Percentiles rank a stretch among this genome's conserved stretches.
These are phyloP conservation scores for Thamnophis sirtalis DNA, from an alignment of 2,113 vertebrate species.

Conservation along the genomic window DNA sequence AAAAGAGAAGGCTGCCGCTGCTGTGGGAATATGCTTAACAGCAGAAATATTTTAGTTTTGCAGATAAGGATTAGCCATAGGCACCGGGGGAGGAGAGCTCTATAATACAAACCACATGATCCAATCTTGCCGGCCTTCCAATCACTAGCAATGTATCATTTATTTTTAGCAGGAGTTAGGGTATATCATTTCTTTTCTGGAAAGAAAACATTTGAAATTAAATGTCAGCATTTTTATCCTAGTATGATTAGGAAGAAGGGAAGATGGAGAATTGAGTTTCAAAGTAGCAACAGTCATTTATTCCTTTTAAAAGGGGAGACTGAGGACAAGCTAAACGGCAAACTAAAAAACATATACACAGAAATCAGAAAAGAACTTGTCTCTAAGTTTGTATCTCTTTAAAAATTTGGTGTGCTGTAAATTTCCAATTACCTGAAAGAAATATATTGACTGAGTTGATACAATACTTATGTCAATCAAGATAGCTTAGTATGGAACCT, in stretches of 20 bases:
- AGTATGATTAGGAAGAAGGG: not conserved
- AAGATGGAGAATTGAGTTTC: not conserved
- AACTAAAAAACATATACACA: not conserved
- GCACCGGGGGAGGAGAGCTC: slow-evolving; percentile 45
- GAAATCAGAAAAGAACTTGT: not conserved
- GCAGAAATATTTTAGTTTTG: slow-evolving; percentile 63
- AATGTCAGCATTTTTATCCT: slow-evolving; percentile 12
- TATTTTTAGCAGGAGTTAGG: not conserved
- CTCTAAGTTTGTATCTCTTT: not conserved
- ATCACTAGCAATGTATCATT: slow-evolving; percentile 12
- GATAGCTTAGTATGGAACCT: not conserved
- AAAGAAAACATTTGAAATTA: not conserved
- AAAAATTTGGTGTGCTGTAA: not conserved
- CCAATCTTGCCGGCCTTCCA: slow-evolving; percentile 46
- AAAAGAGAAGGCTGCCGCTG: slow-evolving; percentile 42
- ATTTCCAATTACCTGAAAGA: not conserved
- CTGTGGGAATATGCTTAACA: slow-evolving; percentile 62
- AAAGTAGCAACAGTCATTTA: slow-evolving; percentile 12
- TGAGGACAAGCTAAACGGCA: not conserved
- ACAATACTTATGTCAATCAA: not conserved
- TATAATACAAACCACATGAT: slow-evolving; percentile 64
- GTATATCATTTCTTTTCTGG: slow-evolving; percentile 12
- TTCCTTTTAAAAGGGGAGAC: slow-evolving; percentile 3
- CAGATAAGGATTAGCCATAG: slow-evolving; percentile 65
- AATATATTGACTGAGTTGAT: not conserved